A percentile compares a stretch with the other conserved stretches of the same genome.
phyloP scores from a whole-genome alignment of 2,113 vertebrate genomes.

The Rattus rattus region DNA sequence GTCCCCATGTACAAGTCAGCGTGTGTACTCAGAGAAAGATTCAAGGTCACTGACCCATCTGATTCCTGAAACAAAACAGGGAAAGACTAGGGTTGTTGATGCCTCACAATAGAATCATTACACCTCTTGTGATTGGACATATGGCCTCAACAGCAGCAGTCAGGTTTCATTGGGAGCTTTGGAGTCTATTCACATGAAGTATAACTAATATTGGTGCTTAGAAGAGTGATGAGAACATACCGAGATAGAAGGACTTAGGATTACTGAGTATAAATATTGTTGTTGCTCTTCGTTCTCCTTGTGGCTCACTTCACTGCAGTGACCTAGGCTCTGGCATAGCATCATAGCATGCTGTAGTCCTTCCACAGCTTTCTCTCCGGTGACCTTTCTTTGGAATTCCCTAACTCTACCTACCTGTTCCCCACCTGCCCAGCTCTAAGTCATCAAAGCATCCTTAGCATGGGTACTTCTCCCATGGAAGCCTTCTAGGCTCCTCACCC shows the following conservation, averaged over 20 bases:
- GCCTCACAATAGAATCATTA: not conserved
- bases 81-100: not conserved
- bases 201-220: not conserved
- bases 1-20: slow-evolving; percentile 31
- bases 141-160: not conserved
- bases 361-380: not conserved
- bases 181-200: not conserved
- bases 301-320: not conserved
- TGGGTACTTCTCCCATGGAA: not conserved
- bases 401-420: not conserved
- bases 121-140: not conserved
- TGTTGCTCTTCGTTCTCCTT: not conserved
- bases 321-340: not conserved
- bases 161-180: not conserved
- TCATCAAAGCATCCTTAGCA: not conserved
- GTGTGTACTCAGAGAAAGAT: not conserved
- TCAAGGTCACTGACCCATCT: slow-evolving; percentile 28
- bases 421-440: not conserved
- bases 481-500: not conserved
- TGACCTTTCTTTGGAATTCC: not conserved
- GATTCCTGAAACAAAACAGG: slow-evolving; percentile 27
- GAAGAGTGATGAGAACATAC: not conserved
- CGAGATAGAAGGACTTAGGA: not conserved
- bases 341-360: not conserved
- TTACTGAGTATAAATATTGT: not conserved